Evolutionary conservation across 2,888 invertebrate species (phyloP).

Genomic region (Phoronis australis): DNA sequence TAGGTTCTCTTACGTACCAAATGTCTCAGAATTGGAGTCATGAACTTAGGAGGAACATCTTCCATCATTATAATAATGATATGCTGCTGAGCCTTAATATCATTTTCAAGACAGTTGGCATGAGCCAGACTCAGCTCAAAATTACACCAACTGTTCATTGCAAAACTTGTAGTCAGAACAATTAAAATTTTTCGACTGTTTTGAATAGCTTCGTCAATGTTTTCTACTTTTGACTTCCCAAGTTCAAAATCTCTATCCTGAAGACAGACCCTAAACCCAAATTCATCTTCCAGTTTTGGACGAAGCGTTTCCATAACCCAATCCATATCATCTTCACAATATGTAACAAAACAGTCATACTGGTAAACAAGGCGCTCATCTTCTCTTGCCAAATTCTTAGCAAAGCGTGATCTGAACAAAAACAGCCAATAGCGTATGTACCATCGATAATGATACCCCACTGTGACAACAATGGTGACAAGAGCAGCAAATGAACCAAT

Average conservation of each 20-base stretch:
- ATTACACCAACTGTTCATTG: slow-evolving; percentile 11
- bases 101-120: too few species aligned
- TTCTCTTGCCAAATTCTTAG: slow-evolving; percentile 11
- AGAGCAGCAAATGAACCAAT: slow-evolving; percentile 11
- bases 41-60: too few species aligned
- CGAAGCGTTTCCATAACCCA: slow-evolving; percentile 24
- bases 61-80: too few species aligned
- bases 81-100: too few species aligned
- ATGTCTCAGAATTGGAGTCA: too few species aligned
- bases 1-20: too few species aligned
- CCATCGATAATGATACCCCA: slow-evolving; percentile 12
- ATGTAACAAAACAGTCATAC: slow-evolving; percentile 22
- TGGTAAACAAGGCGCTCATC: too few species aligned
- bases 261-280: slow-evolving; percentile 20
- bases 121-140: slow-evolving; percentile 19
- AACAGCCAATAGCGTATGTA: slow-evolving; percentile 6
- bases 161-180: slow-evolving; percentile 19
- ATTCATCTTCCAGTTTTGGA: slow-evolving; percentile 19
- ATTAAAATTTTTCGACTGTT: slow-evolving; percentile 20
- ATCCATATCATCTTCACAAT: slow-evolving; percentile 17
- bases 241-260: slow-evolving; percentile 14
- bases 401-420: slow-evolving; percentile 1
- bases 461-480: slow-evolving; percentile 2
- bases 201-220: slow-evolving; percentile 19
- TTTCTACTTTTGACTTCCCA: slow-evolving; percentile 12